A percentile compares a stretch with the other conserved stretches of the same genome.
These are phyloP conservation scores for Timema podura DNA, from an alignment of 2,888 invertebrate species.

Conservation along the genomic window DNA sequence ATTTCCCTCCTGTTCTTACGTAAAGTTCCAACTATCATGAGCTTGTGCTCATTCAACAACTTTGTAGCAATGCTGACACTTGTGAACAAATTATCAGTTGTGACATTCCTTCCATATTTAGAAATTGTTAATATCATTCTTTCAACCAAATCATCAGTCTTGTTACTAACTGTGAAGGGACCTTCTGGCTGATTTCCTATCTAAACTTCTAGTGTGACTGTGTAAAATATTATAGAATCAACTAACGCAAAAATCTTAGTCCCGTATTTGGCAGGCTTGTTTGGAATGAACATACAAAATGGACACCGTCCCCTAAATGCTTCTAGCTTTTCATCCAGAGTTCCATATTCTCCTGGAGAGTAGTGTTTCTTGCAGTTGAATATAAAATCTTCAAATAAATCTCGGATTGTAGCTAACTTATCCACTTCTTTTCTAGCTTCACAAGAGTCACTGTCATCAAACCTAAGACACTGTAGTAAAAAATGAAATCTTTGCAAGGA, in stretches of 20 bases:
- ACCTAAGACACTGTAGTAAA: not conserved
- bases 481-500: not conserved
- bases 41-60: no score
- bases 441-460: not conserved
- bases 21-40: no score
- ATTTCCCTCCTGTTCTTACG: no score
- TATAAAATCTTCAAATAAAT: slow-evolving; percentile 1
- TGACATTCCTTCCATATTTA: slow-evolving; percentile 29
- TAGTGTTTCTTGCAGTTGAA: not conserved
- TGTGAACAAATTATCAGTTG: slow-evolving; percentile 20
- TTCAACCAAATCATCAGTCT: slow-evolving; percentile 37
- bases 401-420: not conserved
- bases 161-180: not conserved
- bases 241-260: slow-evolving; percentile 2
- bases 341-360: not conserved
- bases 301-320: not conserved
- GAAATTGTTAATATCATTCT: slow-evolving; percentile 30
- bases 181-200: slow-evolving; percentile 1
- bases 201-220: slow-evolving; percentile 1
- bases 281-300: not conserved
- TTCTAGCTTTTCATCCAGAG: not conserved
- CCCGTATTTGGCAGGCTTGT: not conserved
- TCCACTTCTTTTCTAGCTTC: not conserved
- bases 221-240: not conserved
- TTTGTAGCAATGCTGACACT: no score